Evolutionary conservation across 2,113 vertebrate genomes (phyloP), one percentile per base, ranked within the genome.

Genomic region (Nanorana parkeri): DNA sequence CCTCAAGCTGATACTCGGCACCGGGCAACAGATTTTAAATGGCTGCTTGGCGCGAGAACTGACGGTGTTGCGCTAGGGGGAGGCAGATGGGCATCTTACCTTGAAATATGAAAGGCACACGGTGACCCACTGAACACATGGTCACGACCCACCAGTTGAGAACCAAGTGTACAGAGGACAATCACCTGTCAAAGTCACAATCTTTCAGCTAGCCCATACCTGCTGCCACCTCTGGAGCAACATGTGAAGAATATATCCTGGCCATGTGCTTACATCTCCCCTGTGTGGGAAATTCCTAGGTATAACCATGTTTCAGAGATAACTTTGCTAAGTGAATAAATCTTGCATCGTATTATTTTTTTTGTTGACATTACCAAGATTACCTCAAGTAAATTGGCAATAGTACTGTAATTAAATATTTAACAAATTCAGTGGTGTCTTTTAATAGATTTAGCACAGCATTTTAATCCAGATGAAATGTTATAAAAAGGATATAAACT

Each of bases 381-480:
- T 63, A 13, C 60, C 23, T 26, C 23, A 63, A 63, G 60, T 63
- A 63, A 63, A 63, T 63, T 23, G 26, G 21, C 23, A 26, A 15
- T 24, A 63, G 60, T 63, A n/a, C n/a, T n/a, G n/a, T n/a, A 63
- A 63, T 63, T 63, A 8, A 63, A 63, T 63, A 3, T 8, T 63
- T 63, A 63, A 63, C 23, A 21, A 16, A 60, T 23, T 63, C 10
- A 19, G 17, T 63, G 26, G 21, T 63, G 21, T 63, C 60, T 24
- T 47, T 24, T 63, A 63, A 2, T 63, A 63, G 21, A 26, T 63
- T 63, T 61, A 61, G 23, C 58, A 61, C 20, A 61, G n/a, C n/a
- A 61, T 8, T 61, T 61, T 23, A 61, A 61, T 23, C 58, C n/a
- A 61, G 60, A 23, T 63, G 60, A 67, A 67, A 67, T n/a, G 8